Evolutionary conservation across 1,140 invertebrate species (phyloP), one percentile per base, ranked within the genome.

Genomic region (Neoseiulus cucumeris): DNA sequence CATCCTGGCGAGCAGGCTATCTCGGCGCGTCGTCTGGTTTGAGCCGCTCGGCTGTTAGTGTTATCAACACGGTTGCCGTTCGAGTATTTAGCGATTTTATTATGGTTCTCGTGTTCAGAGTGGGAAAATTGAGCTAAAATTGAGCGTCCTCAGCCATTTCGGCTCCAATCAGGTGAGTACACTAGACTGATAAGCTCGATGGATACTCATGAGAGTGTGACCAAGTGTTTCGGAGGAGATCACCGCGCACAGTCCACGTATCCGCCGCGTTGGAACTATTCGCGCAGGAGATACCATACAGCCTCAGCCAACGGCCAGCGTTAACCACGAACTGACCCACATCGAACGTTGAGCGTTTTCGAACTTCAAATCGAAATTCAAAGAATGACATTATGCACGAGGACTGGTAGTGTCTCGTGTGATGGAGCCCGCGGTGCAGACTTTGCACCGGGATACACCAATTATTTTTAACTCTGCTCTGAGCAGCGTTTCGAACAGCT

Each of bases 81-180:
- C 25, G 25, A 25, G 22, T 59, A 59, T 59, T 59, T 59, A 59
- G 51, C 51, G 51, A 59, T 59, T 59, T 59, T 59, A 59, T 59
- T 59, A 59, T 59, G 51, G 51, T 59, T 59, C 51, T 59, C 51
- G 51, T 59, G 51, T 25, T 25, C 51, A 59, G 17, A 59, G 51
- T 59, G 51, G 51, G 33, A 59, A 59, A 59, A 59, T 59, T 59
- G 22, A 59, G 22, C 25, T 25, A 59, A 59, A 59, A 59, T 59
- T 59, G 22, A 59, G 51, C 51, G 17, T 59, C 33, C 51, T 25
- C 51, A 33, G 51, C 25, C 51, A 20, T 59, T 59, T 59, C 22
- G 51, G 17, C 25, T 33, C 22, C 51, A 25, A 59, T 59, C 51
- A 59, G 51, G 51, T 59, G 51, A 59, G 51, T 59, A 33, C 33